Percentiles rank a stretch among this genome's conserved stretches.
Evolutionary conservation across 2,888 invertebrate species (phyloP).

Genomic region (Lordiphosa fenestrarum): DNA sequence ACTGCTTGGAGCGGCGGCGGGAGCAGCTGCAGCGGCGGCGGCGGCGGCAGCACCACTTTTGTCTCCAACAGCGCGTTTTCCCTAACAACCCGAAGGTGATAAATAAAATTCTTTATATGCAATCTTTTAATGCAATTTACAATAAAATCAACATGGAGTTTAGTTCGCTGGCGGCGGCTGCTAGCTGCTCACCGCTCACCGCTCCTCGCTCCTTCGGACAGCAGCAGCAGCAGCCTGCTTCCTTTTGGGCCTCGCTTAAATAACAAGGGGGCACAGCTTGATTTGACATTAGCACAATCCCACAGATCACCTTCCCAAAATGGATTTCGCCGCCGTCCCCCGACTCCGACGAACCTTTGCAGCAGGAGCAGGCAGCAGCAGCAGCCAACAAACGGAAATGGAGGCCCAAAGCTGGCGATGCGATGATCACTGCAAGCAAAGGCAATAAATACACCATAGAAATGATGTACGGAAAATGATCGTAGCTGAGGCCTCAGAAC

Average conservation of each 20-base stretch:
- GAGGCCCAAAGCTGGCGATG: constrained; percentile 41
- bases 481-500: constrained; percentile 42
- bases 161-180: constrained; percentile 55
- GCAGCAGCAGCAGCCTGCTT: constrained; percentile 31
- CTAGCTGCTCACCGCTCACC: not conserved
- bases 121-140: constrained; percentile 78
- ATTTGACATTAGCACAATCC: constrained; percentile 79
- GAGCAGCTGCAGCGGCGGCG: constrained; percentile 10
- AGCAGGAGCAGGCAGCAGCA: constrained; percentile 8
- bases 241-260: constrained; percentile 50
- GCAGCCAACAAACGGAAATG: constrained; percentile 58
- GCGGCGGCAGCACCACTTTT: constrained; percentile 40
- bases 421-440: constrained; percentile 62
- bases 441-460: constrained; percentile 75
- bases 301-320: constrained; percentile 77
- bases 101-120: constrained; percentile 78
- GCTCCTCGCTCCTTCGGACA: too few species aligned
- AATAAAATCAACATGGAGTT: constrained; percentile 76
- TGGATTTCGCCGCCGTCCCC: constrained; percentile 67
- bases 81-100: constrained; percentile 77
- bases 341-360: constrained; percentile 15
- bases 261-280: constrained; percentile 78
- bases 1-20: constrained; percentile 12
- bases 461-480: constrained; percentile 75
- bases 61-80: constrained; percentile 77